Percentiles rank a stretch among this genome's conserved stretches.
These are phyloP conservation scores for Eulithis testata DNA, from an alignment of 2,888 invertebrate genomes.

Conservation along the genomic window DNA sequence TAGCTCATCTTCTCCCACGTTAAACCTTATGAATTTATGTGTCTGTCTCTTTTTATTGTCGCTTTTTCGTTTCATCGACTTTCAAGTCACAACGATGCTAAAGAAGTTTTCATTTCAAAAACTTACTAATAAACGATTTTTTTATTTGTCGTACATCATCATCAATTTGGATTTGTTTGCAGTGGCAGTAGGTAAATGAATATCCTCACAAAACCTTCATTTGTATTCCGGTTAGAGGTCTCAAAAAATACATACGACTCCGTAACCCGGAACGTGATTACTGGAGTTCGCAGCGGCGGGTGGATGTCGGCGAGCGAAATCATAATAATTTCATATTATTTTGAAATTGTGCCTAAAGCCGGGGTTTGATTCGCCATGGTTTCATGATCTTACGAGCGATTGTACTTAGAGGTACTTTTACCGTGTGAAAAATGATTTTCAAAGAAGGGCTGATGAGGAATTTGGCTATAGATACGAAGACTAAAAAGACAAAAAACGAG, in stretches of 20 bases:
- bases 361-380: constrained; percentile 22
- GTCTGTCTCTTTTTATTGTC: no score
- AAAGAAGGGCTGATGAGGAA: background rate
- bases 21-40: no score
- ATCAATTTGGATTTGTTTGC: no score
- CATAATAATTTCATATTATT: constrained; percentile 57
- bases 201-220: constrained; percentile 30
- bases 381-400: background rate
- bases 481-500: no score
- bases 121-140: no score
- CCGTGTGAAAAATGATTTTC: background rate
- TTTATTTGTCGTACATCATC: no score
- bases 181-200: constrained; percentile 20
- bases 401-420: background rate
- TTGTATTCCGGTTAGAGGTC: constrained; percentile 33
- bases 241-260: constrained; percentile 40
- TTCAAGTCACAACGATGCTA: no score
- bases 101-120: no score
- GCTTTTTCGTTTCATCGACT: no score
- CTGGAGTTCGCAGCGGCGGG: constrained; percentile 24
- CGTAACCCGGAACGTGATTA: constrained; percentile 38
- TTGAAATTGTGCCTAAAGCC: constrained; percentile 47
- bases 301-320: constrained; percentile 40
- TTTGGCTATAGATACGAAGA: background rate
- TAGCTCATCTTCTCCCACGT: no score